Base-by-base conservation (phyloP, 1,140 invertebrate species). In the Caerostris extrusa region DNA sequence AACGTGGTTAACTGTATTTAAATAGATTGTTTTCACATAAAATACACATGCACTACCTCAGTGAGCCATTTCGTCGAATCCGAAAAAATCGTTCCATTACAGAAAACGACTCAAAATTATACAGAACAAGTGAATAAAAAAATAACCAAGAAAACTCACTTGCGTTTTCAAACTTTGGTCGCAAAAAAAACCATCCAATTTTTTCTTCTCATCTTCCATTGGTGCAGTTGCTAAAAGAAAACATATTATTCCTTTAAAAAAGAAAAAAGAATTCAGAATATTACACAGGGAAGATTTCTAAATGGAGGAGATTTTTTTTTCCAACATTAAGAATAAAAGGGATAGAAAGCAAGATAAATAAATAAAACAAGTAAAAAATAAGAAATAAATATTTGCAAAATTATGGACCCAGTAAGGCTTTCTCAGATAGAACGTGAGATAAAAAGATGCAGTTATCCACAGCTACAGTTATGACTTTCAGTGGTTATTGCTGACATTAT, bases 81-180 rank as follows among this genome's bases (percentile, higher is more conserved):
- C 2, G 34, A 34, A 34, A n/a, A n/a, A 34, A 34, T 81, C 19
- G 34, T 81, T n/a, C 82, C 82, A 85, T 56, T 85, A 85, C n/a
- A 7, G 55, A 58, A 17, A 85, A 57, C 14, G 17, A n/a, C 71
- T 34, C 12, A 12, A 77, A 77, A 77, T 77, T 77, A 77, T 77
- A 10, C 57, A 85, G 50, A 57, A 57, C 8, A 56, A 85, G 53
- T n/a, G 67, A 7, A 64, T 53, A 53, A 67, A 88, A 67, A 64
- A 3, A 81, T 7, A 17, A 3, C 3, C 34, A 10, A 56, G 7
- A 90, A 71, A 55, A 61, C 60, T 97, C 96, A 98, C 98, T 96
- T 98, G 98, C 96, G n/a, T n/a, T n/a, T 98, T 98, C 95, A 98
- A 97, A 96, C 98, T 98, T 96, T 98, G 98, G 95, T 98, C 98